phyloP scores from a whole-genome alignment of 2,888 invertebrate genomes.

The Marronus borbonicus region DNA sequence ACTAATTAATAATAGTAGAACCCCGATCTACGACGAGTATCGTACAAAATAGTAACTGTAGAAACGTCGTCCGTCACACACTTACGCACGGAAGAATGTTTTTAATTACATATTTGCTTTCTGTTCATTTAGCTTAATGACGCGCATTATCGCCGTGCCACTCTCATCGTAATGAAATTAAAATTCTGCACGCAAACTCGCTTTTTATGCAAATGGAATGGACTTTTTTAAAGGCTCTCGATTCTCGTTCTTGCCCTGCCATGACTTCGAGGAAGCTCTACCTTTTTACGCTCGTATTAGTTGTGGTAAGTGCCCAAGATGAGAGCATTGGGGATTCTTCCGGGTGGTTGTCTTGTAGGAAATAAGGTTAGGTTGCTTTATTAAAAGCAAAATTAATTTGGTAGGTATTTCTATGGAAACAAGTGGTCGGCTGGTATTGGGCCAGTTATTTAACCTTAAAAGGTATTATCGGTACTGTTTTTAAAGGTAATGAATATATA shows the following conservation, averaged over 20 bases:
- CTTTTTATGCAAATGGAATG: slow-evolving; percentile 35
- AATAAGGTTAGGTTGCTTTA: too few relatives aligned
- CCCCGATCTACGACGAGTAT: too few relatives aligned
- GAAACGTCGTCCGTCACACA: background rate
- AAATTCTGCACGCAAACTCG: slow-evolving; percentile 37
- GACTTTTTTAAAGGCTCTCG: background rate
- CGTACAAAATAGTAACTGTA: too few relatives aligned
- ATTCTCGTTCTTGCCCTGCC: background rate
- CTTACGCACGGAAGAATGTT: background rate
- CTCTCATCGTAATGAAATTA: slow-evolving; percentile 37
- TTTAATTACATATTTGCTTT: slow-evolving; percentile 46
- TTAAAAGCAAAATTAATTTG: too few relatives aligned
- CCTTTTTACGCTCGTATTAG: background rate
- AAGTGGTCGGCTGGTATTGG: too few relatives aligned
- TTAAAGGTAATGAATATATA: too few relatives aligned
- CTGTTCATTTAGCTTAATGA: slow-evolving; percentile 41
- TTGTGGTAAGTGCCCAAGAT: background rate
- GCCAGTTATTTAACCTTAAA: too few relatives aligned
- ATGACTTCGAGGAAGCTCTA: background rate
- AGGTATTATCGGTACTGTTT: too few relatives aligned
- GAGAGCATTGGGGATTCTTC: too few relatives aligned
- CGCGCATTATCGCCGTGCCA: slow-evolving; percentile 38
- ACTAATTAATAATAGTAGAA: too few relatives aligned
- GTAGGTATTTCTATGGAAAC: too few relatives aligned
- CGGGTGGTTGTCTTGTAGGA: too few relatives aligned